Evolutionary conservation across 2,888 invertebrate species (phyloP), one percentile per base, ranked within the genome.

Genomic region (Griposia aprilina): DNA sequence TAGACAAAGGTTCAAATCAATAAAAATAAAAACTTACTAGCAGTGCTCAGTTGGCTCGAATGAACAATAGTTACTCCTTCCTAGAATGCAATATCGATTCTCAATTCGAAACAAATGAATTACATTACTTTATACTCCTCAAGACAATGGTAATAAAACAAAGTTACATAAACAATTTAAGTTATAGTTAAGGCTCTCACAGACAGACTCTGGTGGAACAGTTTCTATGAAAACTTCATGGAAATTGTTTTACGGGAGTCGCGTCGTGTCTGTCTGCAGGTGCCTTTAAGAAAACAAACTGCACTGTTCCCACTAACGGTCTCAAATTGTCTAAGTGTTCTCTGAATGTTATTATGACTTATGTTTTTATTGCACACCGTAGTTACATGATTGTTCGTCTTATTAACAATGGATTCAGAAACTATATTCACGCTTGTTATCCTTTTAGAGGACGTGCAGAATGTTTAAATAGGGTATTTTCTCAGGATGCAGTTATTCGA

Each of bases 341-440:
- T 71, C 74, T 68, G 59, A 76, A 63, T 67, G 73, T 84, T 82
- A 59, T 76, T 80, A 55, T 55, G n/a, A 30, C 7, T 71, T 45
- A 70, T 79, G 73, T 84, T 81, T 73, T 76, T 67, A 60, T 67
- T 68, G 66, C 59, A 67, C 59, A 45, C 26, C 7, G 59, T 57
- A 74, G 57, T 30, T 59, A 60, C 63, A 17, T 62, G 76, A 85
- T 85, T 85, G 83, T 84, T 85, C 74, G 26, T 81, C 45, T 45
- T 52, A 71, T 72, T 81, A 77, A 85, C 85, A 85, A 84, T 81
- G 77, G 77, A 55, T 74, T 65, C 62, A 55, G 13, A 60, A 57
- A 71, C n/a, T 60, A 57, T 57, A 26, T 75, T 84, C 76, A 50
- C n/a, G 50, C 57, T 71, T 76, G 60, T 60, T 63, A 67, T 76